These are phyloP conservation scores for Palythoa heliodiscus DNA, from an alignment of 92 coral and sea anemone genomes.

Conservation along the genomic window DNA sequence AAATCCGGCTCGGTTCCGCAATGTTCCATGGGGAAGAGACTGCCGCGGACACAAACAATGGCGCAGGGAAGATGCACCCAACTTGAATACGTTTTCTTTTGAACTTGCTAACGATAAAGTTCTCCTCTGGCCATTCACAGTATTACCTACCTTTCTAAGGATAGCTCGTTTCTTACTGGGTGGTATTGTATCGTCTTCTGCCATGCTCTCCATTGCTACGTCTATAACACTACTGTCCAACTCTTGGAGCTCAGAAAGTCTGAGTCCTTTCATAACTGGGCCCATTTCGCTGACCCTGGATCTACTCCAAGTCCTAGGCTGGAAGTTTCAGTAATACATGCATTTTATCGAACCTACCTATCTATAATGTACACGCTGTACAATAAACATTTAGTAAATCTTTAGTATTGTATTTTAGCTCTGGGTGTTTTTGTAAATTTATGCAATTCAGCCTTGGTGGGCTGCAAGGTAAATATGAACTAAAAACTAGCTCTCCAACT, in stretches of 20 bases:
- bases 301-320: constrained; percentile 58
- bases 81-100: neutral
- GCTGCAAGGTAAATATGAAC: neutral
- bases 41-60: no score
- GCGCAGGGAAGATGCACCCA: no score
- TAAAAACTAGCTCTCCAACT: no score
- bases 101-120: neutral
- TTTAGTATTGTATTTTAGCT: no score
- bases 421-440: no score
- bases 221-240: constrained; percentile 54
- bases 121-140: neutral
- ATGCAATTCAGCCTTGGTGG: neutral
- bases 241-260: constrained; percentile 55
- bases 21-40: no score
- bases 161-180: constrained; percentile 70
- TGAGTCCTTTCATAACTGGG: constrained; percentile 67
- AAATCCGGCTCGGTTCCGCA: no score
- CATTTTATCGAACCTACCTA: neutral
- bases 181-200: constrained; percentile 59
- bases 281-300: constrained; percentile 57
- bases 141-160: constrained; percentile 54
- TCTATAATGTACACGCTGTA: neutral
- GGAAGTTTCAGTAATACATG: neutral
- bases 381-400: no score
- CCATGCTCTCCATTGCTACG: constrained; percentile 62